Evolutionary conservation across 2,888 invertebrate species (phyloP), one percentile per base, ranked within the genome.

Genomic region (Hemicrepidius hirtus): DNA sequence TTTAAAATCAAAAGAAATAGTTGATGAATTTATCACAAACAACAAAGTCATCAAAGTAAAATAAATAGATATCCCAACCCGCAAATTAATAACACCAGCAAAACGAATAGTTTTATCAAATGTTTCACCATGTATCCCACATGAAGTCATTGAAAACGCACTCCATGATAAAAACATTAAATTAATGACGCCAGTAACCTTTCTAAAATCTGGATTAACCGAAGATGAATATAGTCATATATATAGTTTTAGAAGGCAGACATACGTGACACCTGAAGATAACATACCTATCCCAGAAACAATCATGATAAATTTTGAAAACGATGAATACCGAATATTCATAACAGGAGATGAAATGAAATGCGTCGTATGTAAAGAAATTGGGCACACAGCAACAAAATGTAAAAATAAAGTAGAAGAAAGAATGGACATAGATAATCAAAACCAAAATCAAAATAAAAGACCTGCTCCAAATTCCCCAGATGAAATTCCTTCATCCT

Each of bases 301-400:
- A 13, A 41, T 41, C 13, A 16, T 18, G 4, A 49, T 49, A 18
- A 49, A 5, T 20, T 49, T 18, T 20, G 49, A 49, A 9, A 20
- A 20, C 10, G 20, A 16, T 3, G 13, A 49, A 9, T 49, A 49
- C 20, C 20, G 49, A 20, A 49, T 49, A 16, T 49, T 18, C 13
- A 18, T 49, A 18, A 18, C 49, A 18, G 20, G 20, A 18, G 49
- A 49, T 16, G 18, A 49, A 49, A 49, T 18, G 16, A 49, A 49
- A 49, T 49, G 49, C 49, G 5, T 49, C 20, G 3, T 49, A 16
- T 49, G 49, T 16, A 49, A 49, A 20, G 13, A 49, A 49, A 49
- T 5, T 18, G 49, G 49, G 12, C 49, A 49, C 20, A 9, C 16
- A 49, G 49, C 49, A 49, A 49, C 16, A 18, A 49, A 49, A 5